phyloP scores from a whole-genome alignment of 2,797 vertebrate species.

The Dallia pectoralis region DNA sequence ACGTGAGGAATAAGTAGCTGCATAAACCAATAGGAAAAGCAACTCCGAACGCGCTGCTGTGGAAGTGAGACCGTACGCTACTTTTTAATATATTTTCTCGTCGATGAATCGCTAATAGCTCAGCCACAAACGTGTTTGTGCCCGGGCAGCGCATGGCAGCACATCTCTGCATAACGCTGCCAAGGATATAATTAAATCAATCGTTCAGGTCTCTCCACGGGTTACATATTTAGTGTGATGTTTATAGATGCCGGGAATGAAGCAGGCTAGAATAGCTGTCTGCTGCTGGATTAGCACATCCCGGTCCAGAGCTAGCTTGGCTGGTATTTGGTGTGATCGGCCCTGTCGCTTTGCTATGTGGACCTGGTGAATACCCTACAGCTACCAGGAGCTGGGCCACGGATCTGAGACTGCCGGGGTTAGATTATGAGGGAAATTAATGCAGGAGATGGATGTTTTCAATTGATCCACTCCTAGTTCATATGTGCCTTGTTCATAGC shows the following conservation, averaged over 20 bases:
- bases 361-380: not conserved
- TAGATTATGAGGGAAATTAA: not conserved
- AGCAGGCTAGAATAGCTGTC: not conserved
- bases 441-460: not conserved
- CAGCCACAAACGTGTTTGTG: not conserved
- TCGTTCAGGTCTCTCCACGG: not conserved
- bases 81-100: conserved; percentile 18
- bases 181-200: conserved; percentile 47
- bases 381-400: not conserved
- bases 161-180: conserved; percentile 44
- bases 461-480: not conserved
- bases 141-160: conserved; percentile 21
- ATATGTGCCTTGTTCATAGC: not conserved
- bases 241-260: not conserved
- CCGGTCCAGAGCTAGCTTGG: not conserved
- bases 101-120: conserved; percentile 53
- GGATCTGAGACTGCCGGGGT: not conserved
- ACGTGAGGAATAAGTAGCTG: not conserved
- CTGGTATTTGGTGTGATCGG: not conserved
- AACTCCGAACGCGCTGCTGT: not conserved
- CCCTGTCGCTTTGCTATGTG: not conserved
- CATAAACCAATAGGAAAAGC: not conserved
- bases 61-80: conserved; percentile 14
- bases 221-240: not conserved
- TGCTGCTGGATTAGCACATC: not conserved